phyloP scores from a whole-genome alignment of 2,113 vertebrate genomes.

The Pseudorhombus dupliciocellatus region DNA sequence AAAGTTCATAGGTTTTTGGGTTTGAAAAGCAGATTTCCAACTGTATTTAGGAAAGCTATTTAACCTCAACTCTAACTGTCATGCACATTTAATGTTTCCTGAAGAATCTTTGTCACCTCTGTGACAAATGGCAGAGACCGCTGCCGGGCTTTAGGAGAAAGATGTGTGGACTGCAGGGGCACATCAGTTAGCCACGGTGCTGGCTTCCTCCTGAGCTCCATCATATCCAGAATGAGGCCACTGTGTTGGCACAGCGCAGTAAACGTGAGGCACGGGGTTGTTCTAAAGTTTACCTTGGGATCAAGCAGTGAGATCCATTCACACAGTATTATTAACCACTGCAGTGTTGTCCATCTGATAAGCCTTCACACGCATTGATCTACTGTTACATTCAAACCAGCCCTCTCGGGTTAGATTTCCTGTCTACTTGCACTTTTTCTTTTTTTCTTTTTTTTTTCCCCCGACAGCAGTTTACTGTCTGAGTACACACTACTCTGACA shows the following conservation, averaged over 20 bases:
- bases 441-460: not conserved
- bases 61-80: slow-evolving; percentile 4
- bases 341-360: slow-evolving; percentile 9
- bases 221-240: slow-evolving; percentile 47
- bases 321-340: slow-evolving; percentile 2
- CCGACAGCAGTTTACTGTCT: not conserved
- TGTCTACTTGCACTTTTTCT: not conserved
- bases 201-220: slow-evolving; percentile 31
- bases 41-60: not conserved
- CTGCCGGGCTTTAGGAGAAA: slow-evolving; percentile 22
- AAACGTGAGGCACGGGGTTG: not conserved
- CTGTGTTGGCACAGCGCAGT: slow-evolving; percentile 17
- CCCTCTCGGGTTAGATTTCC: not conserved
- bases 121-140: slow-evolving; percentile 1
- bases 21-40: slow-evolving; percentile 11
- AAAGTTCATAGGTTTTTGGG: not conserved
- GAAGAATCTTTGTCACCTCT: slow-evolving; percentile 11
- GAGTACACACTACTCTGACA: not conserved
- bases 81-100: slow-evolving; percentile 6
- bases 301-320: not conserved
- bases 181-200: slow-evolving; percentile 31
- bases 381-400: not conserved
- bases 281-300: slow-evolving; percentile 5
- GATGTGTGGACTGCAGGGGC: not conserved
- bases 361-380: not conserved